Evolutionary conservation across 2,888 invertebrate species (phyloP), one percentile per base, ranked within the genome.

Genomic region (Dilophus febrilis): DNA sequence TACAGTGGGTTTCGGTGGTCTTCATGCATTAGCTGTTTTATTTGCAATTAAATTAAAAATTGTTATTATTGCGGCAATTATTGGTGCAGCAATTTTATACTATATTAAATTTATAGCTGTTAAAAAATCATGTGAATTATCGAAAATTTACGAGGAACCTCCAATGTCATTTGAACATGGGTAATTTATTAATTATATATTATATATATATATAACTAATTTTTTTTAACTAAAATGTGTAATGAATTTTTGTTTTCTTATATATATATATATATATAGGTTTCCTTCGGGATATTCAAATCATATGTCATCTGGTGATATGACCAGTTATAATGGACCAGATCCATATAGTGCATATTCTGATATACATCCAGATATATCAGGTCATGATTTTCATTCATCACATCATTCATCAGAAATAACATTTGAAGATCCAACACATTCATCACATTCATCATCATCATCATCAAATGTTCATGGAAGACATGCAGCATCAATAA

Each of bases 11-110:
- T 54, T 56, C 30, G 43, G 54, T 16, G 58, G 53, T 12, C 45
- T 52, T 35, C 50, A 52, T 37, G 54, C 59, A 3, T 39, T 61
- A 40, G 59, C 55, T 1, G 53, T 59, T 38, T 53, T 60, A 26
- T 61, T 58, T 38, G 57, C 56, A 53, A 48, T 61, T 14, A 61
- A 61, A 48, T 53, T 61, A 17, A 61, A 61, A 46, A 50, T 59
- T 18, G 51, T 59, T 1, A 51, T 61, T 27, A 56, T 59, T 7
- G 54, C 56, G 16, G 59, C 60, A 49, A 52, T 61, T 44, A 48
- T 61, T 39, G 62, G 59, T 19, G 56, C 56, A 22, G 58, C 60
- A 3, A 46, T 61, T 12, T 56, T 55, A 14, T 47, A 56, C 10
- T 40, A 31, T 18, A 13, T 19, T 10, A 34, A 40, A 28, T 40